A percentile compares a stretch with the other conserved stretches of the same genome.
These are phyloP conservation scores for Hippoglossus stenolepis DNA, from an alignment of 2,113 vertebrate genomes.

Conservation along the genomic window DNA sequence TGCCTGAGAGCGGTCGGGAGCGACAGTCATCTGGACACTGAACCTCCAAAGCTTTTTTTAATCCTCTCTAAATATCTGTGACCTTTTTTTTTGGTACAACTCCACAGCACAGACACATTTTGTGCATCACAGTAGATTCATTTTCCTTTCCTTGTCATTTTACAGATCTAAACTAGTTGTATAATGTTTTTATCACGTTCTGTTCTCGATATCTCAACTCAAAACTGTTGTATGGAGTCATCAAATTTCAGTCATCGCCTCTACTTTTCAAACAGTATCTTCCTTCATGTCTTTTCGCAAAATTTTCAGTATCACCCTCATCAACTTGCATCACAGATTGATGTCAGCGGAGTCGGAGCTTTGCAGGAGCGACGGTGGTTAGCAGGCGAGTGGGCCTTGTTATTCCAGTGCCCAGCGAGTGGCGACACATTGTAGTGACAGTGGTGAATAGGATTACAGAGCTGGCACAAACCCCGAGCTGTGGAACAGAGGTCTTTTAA, in stretches of 20 bases:
- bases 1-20: neutral
- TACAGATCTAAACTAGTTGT: neutral
- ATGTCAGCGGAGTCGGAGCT: conserved; percentile 4
- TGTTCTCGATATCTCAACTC: neutral
- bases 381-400: neutral
- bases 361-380: conserved; percentile 22
- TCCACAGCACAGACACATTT: neutral
- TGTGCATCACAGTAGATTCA: neutral
- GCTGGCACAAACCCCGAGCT: conserved; percentile 43
- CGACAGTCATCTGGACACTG: conserved; percentile 9
- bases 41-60: conserved; percentile 26
- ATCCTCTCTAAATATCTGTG: conserved; percentile 26
- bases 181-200: neutral
- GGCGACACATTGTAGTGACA: conserved; percentile 41
- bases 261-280: too few relatives aligned
- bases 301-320: neutral
- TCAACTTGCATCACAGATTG: conserved; percentile 38
- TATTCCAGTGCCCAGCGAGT: conserved; percentile 32
- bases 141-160: conserved; percentile 3
- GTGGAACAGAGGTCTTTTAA: conserved; percentile 45
- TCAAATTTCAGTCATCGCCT: too few relatives aligned
- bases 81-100: neutral
- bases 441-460: conserved; percentile 55
- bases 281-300: too few relatives aligned
- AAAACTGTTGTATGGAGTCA: too few relatives aligned